phyloP scores from a whole-genome alignment of 2,888 invertebrate species.

The Nymphalis polychloros region DNA sequence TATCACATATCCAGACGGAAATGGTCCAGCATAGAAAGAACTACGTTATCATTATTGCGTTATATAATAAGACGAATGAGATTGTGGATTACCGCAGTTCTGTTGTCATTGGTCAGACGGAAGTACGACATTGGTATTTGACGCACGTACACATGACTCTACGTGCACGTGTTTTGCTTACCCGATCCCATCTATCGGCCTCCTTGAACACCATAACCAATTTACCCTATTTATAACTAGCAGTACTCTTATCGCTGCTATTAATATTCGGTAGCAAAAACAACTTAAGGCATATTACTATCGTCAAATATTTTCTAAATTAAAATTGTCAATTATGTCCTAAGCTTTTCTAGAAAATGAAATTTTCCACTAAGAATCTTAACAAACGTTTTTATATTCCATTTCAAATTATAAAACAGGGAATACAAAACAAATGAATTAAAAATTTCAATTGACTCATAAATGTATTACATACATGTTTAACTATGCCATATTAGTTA shows the following conservation, averaged over 20 bases:
- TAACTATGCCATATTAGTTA: too few relatives aligned
- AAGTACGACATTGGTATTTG: conserved; percentile 31
- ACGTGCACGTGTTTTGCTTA: conserved; percentile 39
- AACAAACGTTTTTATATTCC: too few relatives aligned
- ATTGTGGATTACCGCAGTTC: conserved; percentile 29
- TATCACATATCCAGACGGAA: conserved; percentile 10
- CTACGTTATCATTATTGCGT: conserved; percentile 8
- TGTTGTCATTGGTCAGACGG: conserved; percentile 30
- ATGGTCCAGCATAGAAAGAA: conserved; percentile 17
- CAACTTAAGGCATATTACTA: background rate
- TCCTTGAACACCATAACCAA: conserved; percentile 33
- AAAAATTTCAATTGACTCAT: too few relatives aligned
- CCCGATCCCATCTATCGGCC: conserved; percentile 34
- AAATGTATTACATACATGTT: too few relatives aligned
- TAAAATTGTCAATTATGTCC: too few relatives aligned
- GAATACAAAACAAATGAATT: too few relatives aligned
- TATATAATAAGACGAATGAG: conserved; percentile 18
- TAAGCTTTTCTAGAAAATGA: too few relatives aligned
- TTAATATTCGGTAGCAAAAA: conserved; percentile 16
- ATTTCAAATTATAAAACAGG: too few relatives aligned
- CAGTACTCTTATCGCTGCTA: conserved; percentile 31
- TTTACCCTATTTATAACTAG: conserved; percentile 35
- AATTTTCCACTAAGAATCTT: too few relatives aligned
- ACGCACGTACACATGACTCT: conserved; percentile 39
- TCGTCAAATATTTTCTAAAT: too few relatives aligned